Base-by-base conservation (phyloP, 2,113 vertebrate genomes). In the Pelecanoides urinatrix region DNA sequence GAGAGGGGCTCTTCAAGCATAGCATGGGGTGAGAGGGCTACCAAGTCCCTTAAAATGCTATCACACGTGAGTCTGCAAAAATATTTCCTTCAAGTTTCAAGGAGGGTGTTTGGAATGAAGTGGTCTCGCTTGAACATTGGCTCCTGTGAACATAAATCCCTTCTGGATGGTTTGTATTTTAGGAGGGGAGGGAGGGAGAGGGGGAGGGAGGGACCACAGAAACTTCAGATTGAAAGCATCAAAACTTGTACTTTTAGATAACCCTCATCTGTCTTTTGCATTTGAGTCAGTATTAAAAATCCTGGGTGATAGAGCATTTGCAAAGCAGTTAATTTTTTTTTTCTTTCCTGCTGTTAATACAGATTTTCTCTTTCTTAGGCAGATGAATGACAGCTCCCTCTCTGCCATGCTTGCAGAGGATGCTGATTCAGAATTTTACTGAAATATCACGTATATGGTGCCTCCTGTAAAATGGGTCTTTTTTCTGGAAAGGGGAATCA, bases 111-210 rank as follows among this genome's bases (percentile, higher is more conserved):
- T 55, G 90, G 73, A 38, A 59, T 20, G 30, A 25, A 34, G 44
- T 1, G 40, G 47, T 21, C 27, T 30, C 3, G 0, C 23, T 56
- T 55, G 20, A 1, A 1, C 25, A 40, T 81, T 2, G 2, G 36
- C 45, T 79, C 20, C 67, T 36, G 58, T 13, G 65, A 59, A 29
- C 10, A 18, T 3, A 59, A 80, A 73, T 44, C 68, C 70, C 29
- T 26, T 19, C 34, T 13, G 83, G 26, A 14, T 42, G 45, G 17
- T 70, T 32, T 19, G 59, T 36, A 16, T 53, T 67, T 71, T 63
- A 42, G 58, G 50, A 87, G 34, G 23, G 26, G 21, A 29, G 27
- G 38, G 74, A 90, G 58, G 59, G 21, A 29, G 27, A n/a, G 74
- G 88, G 58, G 59, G 44, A 91, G 58, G 59, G 44, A 75, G 30